Evolutionary conservation across 1,140 invertebrate genomes (phyloP).

Genomic region (Anastrepha obliqua): DNA sequence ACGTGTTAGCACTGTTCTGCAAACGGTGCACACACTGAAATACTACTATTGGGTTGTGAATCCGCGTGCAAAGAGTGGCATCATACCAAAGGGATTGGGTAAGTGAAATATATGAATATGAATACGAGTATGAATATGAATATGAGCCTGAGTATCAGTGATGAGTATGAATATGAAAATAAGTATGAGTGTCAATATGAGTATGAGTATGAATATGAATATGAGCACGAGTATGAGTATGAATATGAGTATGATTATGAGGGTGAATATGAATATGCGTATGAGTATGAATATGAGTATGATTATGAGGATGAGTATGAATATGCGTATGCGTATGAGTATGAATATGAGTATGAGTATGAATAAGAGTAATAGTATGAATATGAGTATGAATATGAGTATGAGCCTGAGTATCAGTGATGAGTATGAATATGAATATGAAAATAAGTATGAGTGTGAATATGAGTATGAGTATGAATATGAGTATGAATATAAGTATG

Average conservation of each 20-base stretch:
- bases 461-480: no score
- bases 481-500: no score
- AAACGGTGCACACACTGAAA: slow-evolving; percentile 98
- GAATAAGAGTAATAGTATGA: not conserved
- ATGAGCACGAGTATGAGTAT: not conserved
- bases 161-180: no score
- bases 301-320: not conserved
- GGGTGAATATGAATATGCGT: not conserved
- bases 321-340: not conserved
- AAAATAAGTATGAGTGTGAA: no score
- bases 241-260: not conserved
- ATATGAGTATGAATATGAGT: not conserved
- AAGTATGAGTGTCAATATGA: no score
- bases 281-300: not conserved
- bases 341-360: not conserved
- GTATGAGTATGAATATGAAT: no score
- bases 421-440: not conserved
- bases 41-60: slow-evolving; percentile 99
- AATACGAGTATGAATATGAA: not conserved
- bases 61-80: slow-evolving; percentile 94
- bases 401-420: no score
- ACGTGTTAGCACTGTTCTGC: slow-evolving; percentile 96
- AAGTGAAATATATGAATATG: slow-evolving; percentile 67
- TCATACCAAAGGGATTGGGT: slow-evolving; percentile 95
- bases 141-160: not conserved